phyloP scores from a whole-genome alignment of 2,113 vertebrate genomes.

The Acanthochromis polyacanthus region DNA sequence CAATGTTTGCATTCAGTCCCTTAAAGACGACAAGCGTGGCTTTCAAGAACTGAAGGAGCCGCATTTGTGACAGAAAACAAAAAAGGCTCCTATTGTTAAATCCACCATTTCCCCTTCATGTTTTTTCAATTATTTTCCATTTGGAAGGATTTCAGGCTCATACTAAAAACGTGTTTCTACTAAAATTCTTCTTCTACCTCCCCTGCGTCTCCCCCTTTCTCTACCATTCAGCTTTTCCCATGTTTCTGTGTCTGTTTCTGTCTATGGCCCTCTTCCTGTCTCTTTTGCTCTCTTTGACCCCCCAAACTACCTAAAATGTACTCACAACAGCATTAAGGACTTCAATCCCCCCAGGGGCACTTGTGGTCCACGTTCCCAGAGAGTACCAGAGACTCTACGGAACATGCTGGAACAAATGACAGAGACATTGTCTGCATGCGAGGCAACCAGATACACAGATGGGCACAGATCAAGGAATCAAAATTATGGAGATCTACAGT shows the following conservation, averaged over 20 bases:
- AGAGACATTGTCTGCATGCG: slow-evolving; percentile 69
- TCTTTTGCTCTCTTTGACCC: slow-evolving; percentile 48
- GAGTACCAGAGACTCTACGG: slow-evolving; percentile 64
- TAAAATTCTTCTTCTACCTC: slow-evolving; percentile 66
- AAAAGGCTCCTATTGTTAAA: slow-evolving; percentile 74
- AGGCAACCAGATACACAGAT: slow-evolving; percentile 67
- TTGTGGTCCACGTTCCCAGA: slow-evolving; percentile 78
- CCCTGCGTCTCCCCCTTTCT: slow-evolving; percentile 11
- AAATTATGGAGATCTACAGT: slow-evolving; percentile 53
- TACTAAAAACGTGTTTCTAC: slow-evolving; percentile 82
- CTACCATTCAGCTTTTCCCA: background rate
- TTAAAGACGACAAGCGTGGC: background rate
- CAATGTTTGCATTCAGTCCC: slow-evolving; percentile 20
- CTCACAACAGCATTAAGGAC: slow-evolving; percentile 61
- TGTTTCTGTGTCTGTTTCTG: slow-evolving; percentile 41
- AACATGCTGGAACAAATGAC: slow-evolving; percentile 80
- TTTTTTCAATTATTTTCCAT: slow-evolving; percentile 82
- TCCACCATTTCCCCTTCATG: slow-evolving; percentile 76
- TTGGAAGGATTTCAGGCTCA: slow-evolving; percentile 73
- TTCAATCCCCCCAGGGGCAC: slow-evolving; percentile 60
- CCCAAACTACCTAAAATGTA: slow-evolving; percentile 50
- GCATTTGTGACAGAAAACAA: slow-evolving; percentile 62
- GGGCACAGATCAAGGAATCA: slow-evolving; percentile 69
- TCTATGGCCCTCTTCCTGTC: slow-evolving; percentile 39
- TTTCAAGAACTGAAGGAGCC: slow-evolving; percentile 18